These are phyloP conservation scores for Rallus crepitans DNA, from an alignment of 2,797 vertebrate genomes.

Conservation along the genomic window DNA sequence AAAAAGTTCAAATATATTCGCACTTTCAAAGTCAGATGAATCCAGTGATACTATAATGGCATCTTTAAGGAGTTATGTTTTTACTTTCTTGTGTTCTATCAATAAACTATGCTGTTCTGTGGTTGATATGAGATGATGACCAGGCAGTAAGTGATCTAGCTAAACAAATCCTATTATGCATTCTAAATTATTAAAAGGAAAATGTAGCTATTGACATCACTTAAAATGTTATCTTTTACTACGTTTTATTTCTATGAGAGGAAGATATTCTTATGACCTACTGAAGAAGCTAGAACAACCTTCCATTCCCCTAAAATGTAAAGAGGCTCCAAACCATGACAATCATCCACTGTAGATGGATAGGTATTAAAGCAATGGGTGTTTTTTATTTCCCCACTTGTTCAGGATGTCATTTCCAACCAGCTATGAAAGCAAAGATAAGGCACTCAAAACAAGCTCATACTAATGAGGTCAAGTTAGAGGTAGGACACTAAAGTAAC, in stretches of 20 bases:
- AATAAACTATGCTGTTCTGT: background rate
- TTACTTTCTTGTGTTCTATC: background rate
- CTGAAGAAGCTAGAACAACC: background rate
- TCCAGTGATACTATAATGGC: background rate
- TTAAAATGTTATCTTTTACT: background rate
- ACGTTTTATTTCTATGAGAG: background rate
- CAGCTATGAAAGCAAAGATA: background rate
- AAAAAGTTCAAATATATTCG: background rate
- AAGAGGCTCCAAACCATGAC: background rate
- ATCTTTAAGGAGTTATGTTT: background rate
- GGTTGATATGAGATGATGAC: background rate
- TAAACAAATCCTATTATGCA: background rate
- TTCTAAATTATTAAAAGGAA: background rate
- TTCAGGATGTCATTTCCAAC: background rate
- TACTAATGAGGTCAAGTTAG: rapidly evolving
- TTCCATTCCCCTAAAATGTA: background rate
- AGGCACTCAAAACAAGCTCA: background rate
- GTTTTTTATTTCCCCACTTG: background rate
- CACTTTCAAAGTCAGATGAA: background rate
- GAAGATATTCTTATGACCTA: background rate
- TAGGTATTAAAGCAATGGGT: background rate
- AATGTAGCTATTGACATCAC: background rate
- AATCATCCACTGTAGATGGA: background rate
- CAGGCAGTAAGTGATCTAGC: background rate
- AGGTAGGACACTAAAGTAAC: background rate